Conservation (phyloP, 2,888 invertebrate genomes). For the Diarsia mendica region DNA sequence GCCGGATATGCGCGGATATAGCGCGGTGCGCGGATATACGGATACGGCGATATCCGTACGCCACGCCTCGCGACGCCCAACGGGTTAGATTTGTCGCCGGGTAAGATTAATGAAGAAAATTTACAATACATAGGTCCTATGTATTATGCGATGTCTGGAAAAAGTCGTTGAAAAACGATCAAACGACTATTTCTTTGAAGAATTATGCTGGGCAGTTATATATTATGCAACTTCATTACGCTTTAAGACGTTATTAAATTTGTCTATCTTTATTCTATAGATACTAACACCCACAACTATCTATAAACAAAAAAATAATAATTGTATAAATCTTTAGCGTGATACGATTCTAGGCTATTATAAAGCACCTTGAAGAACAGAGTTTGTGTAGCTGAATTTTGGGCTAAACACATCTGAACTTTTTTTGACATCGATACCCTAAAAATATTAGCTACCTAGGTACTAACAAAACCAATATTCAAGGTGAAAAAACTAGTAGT, state of each 20-base stretch:
- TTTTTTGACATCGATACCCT: not conserved
- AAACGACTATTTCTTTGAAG: not conserved
- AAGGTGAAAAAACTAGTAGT: not conserved
- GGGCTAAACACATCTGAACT: not conserved
- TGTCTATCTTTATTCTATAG: no score
- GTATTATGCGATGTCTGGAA: not conserved
- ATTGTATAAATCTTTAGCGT: no score
- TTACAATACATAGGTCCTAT: not conserved
- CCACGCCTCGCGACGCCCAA: slow-evolving; percentile 83
- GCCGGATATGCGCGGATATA: slow-evolving; percentile 84
- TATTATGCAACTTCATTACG: not conserved
- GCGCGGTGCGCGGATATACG: slow-evolving; percentile 75
- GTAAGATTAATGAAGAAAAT: slow-evolving; percentile 35
- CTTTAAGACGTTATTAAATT: not conserved
- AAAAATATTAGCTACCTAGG: not conserved
- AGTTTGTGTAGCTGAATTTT: not conserved
- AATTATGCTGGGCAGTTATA: not conserved
- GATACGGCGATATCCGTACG: slow-evolving; percentile 75
- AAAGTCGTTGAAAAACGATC: no score
- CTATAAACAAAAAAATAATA: no score
- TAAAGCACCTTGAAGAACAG: not conserved
- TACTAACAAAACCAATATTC: not conserved
- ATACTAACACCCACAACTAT: no score
- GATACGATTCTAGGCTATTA: not conserved
- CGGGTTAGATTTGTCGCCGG: slow-evolving; percentile 60